These are phyloP conservation scores for Anthoscopus minutus DNA, from an alignment of 2,113 vertebrate species.

Conservation along the genomic window DNA sequence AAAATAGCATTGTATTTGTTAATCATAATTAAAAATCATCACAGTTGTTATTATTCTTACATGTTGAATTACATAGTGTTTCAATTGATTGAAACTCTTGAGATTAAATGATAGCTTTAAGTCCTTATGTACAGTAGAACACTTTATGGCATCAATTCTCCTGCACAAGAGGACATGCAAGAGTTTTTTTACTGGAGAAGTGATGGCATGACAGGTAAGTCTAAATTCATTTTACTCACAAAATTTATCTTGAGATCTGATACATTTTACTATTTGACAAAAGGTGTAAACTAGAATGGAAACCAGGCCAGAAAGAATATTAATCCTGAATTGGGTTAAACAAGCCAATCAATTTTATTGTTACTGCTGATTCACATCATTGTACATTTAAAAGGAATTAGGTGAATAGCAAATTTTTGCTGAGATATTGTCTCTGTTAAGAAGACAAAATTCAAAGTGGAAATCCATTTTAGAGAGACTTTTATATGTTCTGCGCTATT, in stretches of 20 bases:
- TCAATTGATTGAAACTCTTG: not conserved
- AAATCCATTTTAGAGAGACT: not conserved
- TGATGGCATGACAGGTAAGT: not conserved
- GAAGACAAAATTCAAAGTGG: not conserved
- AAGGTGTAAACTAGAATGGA: not conserved
- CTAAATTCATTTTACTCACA: not conserved
- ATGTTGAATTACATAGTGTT: not conserved
- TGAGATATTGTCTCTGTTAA: not conserved
- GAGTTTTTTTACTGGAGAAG: not conserved
- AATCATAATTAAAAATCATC: not conserved
- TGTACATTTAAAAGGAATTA: not conserved
- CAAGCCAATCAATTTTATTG: slow-evolving; percentile 1
- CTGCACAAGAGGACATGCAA: not conserved
- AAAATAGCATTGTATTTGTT: not conserved
- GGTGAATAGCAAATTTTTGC: not conserved
- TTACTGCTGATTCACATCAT: not conserved
- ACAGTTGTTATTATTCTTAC: not conserved
- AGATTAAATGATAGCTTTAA: not conserved
- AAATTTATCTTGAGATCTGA: not conserved
- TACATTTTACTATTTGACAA: not conserved
- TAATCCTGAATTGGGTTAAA: not conserved
- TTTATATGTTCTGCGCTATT: not conserved
- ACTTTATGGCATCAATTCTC: not conserved
- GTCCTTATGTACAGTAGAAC: not conserved
- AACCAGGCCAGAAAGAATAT: not conserved